Conservation (phyloP, 2,113 vertebrate genomes). For the Taxidea taxus region DNA sequence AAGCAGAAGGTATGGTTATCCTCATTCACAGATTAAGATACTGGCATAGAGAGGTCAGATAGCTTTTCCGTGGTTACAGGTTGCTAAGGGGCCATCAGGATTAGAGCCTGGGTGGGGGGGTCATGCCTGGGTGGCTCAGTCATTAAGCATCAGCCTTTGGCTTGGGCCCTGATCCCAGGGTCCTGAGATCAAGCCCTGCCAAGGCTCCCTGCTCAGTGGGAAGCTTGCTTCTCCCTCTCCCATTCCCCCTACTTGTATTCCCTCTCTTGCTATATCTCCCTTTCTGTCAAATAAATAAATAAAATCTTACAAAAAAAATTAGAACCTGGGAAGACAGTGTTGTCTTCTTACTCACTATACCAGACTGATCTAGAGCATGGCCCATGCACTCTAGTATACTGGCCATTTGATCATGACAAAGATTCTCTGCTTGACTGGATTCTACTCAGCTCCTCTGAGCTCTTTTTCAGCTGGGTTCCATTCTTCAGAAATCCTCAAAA, state of each 20-base stretch:
- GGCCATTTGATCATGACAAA: not conserved
- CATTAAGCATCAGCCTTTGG: too few species aligned
- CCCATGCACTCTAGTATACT: not conserved
- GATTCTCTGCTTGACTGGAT: not conserved
- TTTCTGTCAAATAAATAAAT: too few species aligned
- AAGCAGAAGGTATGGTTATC: not conserved
- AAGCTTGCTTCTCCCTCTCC: too few species aligned
- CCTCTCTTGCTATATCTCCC: too few species aligned
- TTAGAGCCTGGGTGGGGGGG: not conserved
- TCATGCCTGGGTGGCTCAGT: too few species aligned
- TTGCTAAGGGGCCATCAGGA: not conserved
- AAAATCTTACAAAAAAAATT: not conserved
- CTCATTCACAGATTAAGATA: not conserved
- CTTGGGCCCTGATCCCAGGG: too few species aligned
- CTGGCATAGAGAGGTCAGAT: accelerated
- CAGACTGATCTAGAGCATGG: not conserved
- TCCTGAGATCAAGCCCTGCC: too few species aligned
- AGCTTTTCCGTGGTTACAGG: not conserved
- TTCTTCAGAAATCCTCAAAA: not conserved
- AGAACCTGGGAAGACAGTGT: not conserved
- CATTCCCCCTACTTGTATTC: too few species aligned
- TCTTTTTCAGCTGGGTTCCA: not conserved
- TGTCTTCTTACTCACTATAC: not conserved
- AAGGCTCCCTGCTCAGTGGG: too few species aligned
- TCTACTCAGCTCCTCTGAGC: not conserved